phyloP scores from a whole-genome alignment of 2,113 vertebrate genomes.

The Eulacestoma nigropectus region DNA sequence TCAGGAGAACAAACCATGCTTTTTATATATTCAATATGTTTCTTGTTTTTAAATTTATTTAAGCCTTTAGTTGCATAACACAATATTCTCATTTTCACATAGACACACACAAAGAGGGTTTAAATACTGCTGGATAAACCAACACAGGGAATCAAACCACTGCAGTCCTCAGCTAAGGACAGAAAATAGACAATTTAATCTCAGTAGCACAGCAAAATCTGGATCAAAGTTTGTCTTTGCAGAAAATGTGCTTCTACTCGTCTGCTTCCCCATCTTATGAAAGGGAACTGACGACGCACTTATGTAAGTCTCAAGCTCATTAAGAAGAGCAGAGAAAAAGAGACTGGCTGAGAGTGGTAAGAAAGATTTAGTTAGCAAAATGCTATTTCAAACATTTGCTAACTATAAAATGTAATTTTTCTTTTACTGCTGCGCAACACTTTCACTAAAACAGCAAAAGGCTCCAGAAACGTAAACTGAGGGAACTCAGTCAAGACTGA shows the following conservation, averaged over 20 bases:
- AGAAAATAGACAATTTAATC: not conserved
- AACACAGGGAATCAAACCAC: not conserved
- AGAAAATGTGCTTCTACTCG: not conserved
- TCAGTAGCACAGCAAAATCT: not conserved
- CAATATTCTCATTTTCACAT: not conserved
- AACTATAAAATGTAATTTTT: not conserved
- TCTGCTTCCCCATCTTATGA: not conserved
- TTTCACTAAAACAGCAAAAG: not conserved
- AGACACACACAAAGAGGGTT: not conserved
- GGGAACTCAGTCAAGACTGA: not conserved
- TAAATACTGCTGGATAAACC: not conserved
- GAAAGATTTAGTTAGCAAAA: not conserved
- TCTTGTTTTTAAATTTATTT: not conserved
- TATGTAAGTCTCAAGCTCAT: not conserved
- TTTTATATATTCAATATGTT: not conserved
- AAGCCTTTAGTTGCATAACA: not conserved
- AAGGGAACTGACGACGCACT: not conserved
- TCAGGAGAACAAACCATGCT: not conserved
- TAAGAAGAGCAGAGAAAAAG: not conserved
- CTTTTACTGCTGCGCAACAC: not conserved
- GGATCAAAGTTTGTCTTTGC: not conserved
- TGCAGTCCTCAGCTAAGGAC: not conserved
- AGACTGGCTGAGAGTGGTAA: not conserved
- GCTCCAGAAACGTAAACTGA: not conserved
- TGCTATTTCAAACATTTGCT: not conserved